phyloP scores from a whole-genome alignment of 1,140 invertebrate species.

The Tribolium madens region DNA sequence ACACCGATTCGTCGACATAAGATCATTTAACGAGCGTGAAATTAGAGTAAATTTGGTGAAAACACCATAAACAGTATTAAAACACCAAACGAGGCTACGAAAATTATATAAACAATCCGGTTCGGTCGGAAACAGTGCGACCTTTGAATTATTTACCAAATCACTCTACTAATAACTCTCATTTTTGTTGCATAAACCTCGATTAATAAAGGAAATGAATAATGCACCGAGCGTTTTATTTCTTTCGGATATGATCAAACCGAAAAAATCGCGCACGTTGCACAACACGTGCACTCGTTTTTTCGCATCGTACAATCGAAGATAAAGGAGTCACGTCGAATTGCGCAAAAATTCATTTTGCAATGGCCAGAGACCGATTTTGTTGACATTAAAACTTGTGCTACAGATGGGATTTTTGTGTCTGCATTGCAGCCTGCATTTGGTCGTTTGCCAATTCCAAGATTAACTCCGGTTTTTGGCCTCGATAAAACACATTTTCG shows the following conservation, averaged over 20 bases:
- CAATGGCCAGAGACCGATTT: not conserved
- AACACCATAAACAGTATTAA: not conserved
- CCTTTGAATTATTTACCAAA: not conserved
- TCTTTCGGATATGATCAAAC: not conserved
- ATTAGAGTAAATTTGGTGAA: not conserved
- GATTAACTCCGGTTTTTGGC: not conserved
- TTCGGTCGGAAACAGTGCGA: not conserved
- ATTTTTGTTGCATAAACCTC: not conserved
- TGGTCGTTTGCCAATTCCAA: not conserved
- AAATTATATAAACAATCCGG: not conserved
- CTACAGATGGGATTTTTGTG: not conserved
- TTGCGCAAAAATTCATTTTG: not conserved
- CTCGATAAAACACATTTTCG: not conserved
- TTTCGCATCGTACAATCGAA: not conserved
- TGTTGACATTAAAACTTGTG: too few relatives aligned
- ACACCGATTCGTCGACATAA: not conserved
- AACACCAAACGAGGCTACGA: not conserved
- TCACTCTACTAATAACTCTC: not conserved
- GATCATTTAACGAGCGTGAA: not conserved
- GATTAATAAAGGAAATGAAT: not conserved
- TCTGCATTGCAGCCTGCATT: not conserved
- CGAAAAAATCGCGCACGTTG: not conserved
- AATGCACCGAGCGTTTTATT: not conserved
- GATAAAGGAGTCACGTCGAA: not conserved
- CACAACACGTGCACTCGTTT: not conserved